These are phyloP conservation scores for Cichladusa arquata DNA, from an alignment of 2,113 vertebrate genomes.

Conservation along the genomic window DNA sequence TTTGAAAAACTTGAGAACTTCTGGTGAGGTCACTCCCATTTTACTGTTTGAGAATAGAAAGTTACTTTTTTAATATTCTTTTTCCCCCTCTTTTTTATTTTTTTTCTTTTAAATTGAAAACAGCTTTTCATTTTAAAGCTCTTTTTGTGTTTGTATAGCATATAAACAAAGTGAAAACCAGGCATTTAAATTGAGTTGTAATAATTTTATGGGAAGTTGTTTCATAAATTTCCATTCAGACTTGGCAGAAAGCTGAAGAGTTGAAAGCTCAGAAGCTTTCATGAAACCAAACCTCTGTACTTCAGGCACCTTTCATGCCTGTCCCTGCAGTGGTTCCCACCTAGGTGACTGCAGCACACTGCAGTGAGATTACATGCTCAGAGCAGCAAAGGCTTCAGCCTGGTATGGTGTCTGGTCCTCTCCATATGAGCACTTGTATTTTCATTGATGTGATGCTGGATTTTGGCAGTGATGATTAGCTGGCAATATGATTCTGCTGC, in stretches of 20 bases:
- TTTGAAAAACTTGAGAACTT: not conserved
- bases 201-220: not conserved
- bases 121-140: not conserved
- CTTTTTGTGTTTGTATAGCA: not conserved
- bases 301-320: not conserved
- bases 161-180: not conserved
- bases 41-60: not conserved
- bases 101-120: not conserved
- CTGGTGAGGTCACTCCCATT: not conserved
- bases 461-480: not conserved
- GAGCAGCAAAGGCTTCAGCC: not conserved
- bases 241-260: not conserved
- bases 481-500: not conserved
- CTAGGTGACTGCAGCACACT: not conserved
- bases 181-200: not conserved
- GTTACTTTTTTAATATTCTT: not conserved
- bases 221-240: not conserved
- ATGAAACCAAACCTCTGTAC: not conserved
- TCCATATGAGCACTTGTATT: not conserved
- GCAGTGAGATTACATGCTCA: not conserved
- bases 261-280: not conserved
- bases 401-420: not conserved
- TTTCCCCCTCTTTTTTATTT: fast-evolving
- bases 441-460: not conserved
- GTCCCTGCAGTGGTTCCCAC: not conserved